Base-by-base conservation (phyloP, 2,113 vertebrate genomes). In the Grammomys dolichurus region DNA sequence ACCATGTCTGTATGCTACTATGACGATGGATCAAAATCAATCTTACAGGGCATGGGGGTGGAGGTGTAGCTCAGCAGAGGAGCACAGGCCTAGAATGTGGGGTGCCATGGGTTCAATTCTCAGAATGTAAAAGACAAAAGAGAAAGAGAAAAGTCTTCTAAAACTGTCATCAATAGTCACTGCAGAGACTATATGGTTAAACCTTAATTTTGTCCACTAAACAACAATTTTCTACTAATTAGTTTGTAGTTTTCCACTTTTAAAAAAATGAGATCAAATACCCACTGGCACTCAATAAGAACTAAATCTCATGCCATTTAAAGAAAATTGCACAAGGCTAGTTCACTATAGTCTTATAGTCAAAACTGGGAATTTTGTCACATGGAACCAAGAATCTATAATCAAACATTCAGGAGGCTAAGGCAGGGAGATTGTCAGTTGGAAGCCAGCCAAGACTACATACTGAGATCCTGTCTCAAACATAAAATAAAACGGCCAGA, bases 161-260 rank as follows among this genome's bases (percentile, higher is more conserved):
- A 93, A 91, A 82, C 31, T 58, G 36, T 51, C 63, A 3, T 72
- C 58, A 85, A 85, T 63, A 56, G 67, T 88, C 65, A 91, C 77
- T 80, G 11, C 16, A 73, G 73, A 84, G n/a, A 78, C 73, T 69
- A 69, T 78, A 75, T 31, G 69, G 17, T 28, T 76, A 60, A 89
- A 36, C 5, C 65, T 69, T 96, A 91, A 95, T 87, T 96, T 63
- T 87, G 90, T 46, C 17, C 60, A 96, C 78, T 92, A 95, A 88
- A 69, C 87, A 95, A 86, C 12, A 56, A 26, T 40, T 82, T 60
- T 87, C 76, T 95, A 56, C 56, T 85, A 54, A 89, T 91, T 85
- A 70, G 26, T 48, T 94, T 84, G 70, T 67, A 90, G 48, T 72
- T 20, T 56, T 84, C 43, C 91, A 24, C 72, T 51, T 70, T 70